Conservation (phyloP, 2,113 vertebrate genomes). For the Girardinichthys multiradiatus region DNA sequence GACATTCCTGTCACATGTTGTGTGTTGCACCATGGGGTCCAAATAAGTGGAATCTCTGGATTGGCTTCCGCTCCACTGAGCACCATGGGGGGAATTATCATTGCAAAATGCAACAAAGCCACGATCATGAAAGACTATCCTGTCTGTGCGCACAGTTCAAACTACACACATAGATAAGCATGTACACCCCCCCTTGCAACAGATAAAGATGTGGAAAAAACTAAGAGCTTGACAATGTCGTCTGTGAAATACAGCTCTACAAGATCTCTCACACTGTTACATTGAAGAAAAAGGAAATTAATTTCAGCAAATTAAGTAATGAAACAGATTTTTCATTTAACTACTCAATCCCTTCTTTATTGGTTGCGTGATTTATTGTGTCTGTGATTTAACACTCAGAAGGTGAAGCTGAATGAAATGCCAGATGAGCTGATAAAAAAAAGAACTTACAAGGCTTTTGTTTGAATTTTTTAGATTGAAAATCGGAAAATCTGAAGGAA, state of each 20-base stretch:
- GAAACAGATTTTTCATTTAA: slow-evolving; percentile 62
- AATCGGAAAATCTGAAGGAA: slow-evolving; percentile 15
- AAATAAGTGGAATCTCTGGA: slow-evolving; percentile 76
- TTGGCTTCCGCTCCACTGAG: slow-evolving; percentile 77
- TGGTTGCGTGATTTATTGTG: slow-evolving; percentile 69
- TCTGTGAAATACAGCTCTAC: slow-evolving; percentile 7
- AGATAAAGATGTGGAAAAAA: neutral
- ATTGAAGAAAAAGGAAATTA: slow-evolving; percentile 24
- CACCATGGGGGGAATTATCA: slow-evolving; percentile 75
- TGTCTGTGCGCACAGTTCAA: slow-evolving; percentile 30
- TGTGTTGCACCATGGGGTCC: slow-evolving; percentile 63
- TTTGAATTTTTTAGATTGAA: slow-evolving; percentile 51
- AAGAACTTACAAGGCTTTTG: no score
- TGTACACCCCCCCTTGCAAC: slow-evolving; percentile 6
- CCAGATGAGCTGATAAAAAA: slow-evolving; percentile 42
- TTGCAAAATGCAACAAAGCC: slow-evolving; percentile 76
- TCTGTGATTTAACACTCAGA: slow-evolving; percentile 54
- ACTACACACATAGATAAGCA: slow-evolving; percentile 7
- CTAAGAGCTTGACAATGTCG: slow-evolving; percentile 15
- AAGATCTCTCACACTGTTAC: slow-evolving; percentile 18
- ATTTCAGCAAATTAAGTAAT: slow-evolving; percentile 64
- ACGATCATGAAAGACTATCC: slow-evolving; percentile 74
- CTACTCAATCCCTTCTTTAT: slow-evolving; percentile 73
- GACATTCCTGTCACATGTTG: slow-evolving; percentile 64
- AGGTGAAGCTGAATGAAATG: slow-evolving; percentile 40